Conservation (phyloP, 2,888 invertebrate species). For the Priocnemis perturbator region DNA sequence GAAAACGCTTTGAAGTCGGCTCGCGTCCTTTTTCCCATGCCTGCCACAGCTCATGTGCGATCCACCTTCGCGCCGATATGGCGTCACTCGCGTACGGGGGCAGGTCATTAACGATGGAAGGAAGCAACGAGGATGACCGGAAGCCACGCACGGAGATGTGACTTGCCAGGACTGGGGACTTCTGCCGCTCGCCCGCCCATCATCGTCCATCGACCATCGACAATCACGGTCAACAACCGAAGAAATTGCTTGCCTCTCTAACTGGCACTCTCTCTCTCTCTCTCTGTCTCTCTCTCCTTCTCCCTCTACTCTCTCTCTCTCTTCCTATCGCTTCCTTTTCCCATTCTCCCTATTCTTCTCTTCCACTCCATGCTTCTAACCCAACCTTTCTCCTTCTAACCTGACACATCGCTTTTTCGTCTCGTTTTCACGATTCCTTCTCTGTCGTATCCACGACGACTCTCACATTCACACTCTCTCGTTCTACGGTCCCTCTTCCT, state of each 20-base stretch:
- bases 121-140: constrained; percentile 68
- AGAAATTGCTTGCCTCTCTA: constrained; percentile 38
- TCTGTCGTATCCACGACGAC: background rate
- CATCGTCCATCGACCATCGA: constrained; percentile 43
- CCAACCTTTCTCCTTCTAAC: background rate
- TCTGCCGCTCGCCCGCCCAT: constrained; percentile 32
- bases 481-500: background rate
- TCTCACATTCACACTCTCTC: background rate
- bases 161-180: constrained; percentile 50
- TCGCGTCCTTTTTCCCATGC: constrained; percentile 36
- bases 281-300: constrained; percentile 24
- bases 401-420: background rate
- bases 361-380: background rate
- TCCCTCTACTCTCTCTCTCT: constrained; percentile 18
- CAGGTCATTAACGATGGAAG: constrained; percentile 68
- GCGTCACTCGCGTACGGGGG: constrained; percentile 25
- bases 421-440: background rate
- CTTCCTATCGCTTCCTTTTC: background rate
- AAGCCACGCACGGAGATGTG: constrained; percentile 73
- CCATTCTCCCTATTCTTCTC: background rate
- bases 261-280: constrained; percentile 19
- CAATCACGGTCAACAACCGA: constrained; percentile 61
- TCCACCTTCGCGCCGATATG: constrained; percentile 46
- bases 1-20: too few relatives aligned
- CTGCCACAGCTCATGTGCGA: constrained; percentile 36